Base-by-base conservation (phyloP, 2,797 vertebrate genomes). In the Acestrorhynchus altus region DNA sequence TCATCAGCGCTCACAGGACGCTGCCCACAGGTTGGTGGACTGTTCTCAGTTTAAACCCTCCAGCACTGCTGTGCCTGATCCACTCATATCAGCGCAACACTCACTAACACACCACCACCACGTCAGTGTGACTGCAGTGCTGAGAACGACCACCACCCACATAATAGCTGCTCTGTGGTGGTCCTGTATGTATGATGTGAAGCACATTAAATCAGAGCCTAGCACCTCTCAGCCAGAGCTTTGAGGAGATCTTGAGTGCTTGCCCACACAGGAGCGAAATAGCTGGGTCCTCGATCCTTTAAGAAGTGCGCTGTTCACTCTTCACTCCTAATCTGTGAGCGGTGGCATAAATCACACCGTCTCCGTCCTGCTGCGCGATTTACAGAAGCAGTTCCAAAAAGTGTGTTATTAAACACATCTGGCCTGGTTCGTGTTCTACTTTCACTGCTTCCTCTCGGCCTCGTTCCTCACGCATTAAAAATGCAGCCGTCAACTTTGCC, bases 331-430 rank as follows among this genome's bases (percentile, higher is more conserved):
- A 71, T 76, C 39, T 80, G 60, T 71, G 28, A 39, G 16, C 6
- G 8, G 22, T 22, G 49, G 52, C 8, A 20, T 54, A 77, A 60
- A 64, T 57, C 8, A 44, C 26, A 31, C 9, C 64, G 51, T 28
- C 26, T 42, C 39, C 51, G 59, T 65, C 49, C 65, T 39, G 46
- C 6, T 26, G 11, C n/a, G 42, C 35, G 63, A 35, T 47, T 77
- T 52, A 74, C 51, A 73, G 42, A 54, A 57, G 35, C 20, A 64
- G 20, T 42, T 63, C 61, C 26, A 72, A 47, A 72, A 49, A 64
- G 70, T 57, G 59, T 7, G 46, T 76, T 81, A 88, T 88, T 69
- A 86, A 83, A 89, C 88, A 86, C 87, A 91, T 75, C 84, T 87
- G 79, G 51, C 57, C 59, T 82, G 72, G 78, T 74, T 72, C 75